Evolutionary conservation across 2,797 vertebrate species (phyloP), one percentile per base, ranked within the genome.

Genomic region (Hyperoplus immaculatus): DNA sequence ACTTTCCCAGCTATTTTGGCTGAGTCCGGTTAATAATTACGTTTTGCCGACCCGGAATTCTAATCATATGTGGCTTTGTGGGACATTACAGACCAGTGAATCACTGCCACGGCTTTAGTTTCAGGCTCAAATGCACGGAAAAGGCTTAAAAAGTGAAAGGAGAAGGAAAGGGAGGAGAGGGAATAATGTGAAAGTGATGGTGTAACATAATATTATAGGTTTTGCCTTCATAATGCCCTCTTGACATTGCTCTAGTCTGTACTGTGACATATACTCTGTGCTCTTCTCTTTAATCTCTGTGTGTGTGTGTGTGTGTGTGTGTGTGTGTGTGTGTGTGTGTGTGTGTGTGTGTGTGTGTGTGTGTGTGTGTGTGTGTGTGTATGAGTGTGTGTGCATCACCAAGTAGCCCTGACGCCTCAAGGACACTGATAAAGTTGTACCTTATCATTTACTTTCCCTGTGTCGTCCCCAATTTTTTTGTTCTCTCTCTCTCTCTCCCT

Each of bases 341-440:
- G 21, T 59, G 16, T 59, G 43, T 59, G 29, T 29, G 29, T 29
- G 29, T 59, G 57, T n/a, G 15, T 47, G 43, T 45, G 21, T 58
- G 36, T 41, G 21, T 65, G n/a, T 29, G 56, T 58, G 51, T 55
- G 12, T 66, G 36, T 66, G 38, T 66, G 47, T 84, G 38, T 46
- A 54, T 29, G 59, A 58, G 62, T 51, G 56, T 60, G 50, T 18
- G 53, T 65, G 69, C 51, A 21, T 72, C 65, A 57, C 50, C 18
- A 59, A 60, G 58, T n/a, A 18, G 58, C 53, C 51, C 55, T 45
- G 65, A 81, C 15, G 14, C 75, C 81, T 89, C 84, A 89, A 90
- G 87, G 85, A 88, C 86, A 81, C 85, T 86, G 88, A 93, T 89
- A 87, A 91, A 91, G 87, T 90, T 91, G 77, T 78, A 81, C 75